Base-by-base conservation (phyloP, 2,888 invertebrate genomes). In the Drosophila differens region DNA sequence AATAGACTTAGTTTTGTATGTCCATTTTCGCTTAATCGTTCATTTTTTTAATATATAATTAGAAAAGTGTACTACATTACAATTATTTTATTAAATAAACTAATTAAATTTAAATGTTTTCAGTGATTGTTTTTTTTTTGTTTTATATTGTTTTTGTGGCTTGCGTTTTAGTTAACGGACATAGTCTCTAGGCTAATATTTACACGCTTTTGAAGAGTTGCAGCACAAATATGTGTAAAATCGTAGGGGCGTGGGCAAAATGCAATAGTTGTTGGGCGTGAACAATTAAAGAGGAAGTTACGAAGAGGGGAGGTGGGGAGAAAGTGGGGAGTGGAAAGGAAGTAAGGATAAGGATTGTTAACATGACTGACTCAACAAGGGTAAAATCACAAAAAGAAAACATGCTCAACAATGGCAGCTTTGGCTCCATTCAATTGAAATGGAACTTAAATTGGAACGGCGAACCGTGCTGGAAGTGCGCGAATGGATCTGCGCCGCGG, bases 401-500 rank as follows among this genome's bases (percentile, higher is more conserved):
- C 35, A 68, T 73, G 79, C 57, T 71, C 67, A 75, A 65, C 74
- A 75, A 82, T 79, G 80, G 79, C 75, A 71, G 54, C 41, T 63
- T 60, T 57, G 53, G n/a, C 39, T 63, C 37, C 49, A 62, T 52
- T 94, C 95, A 97, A 94, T 98, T 98, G 94, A 98, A 99, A 94
- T 99, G 98, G 95, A 99, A 99, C 94, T 98, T 98, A 94, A 99
- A 99, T 94, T 98, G 97, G 95, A 98, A 99, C 93, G 97, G 97
- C 92, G 97, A 97, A 76, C 97, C 97, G 92, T 96, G 96, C 90
- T 96, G 96, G 95, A 97, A 97, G 94, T 96, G 95, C 86, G 97
- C 96, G 94, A 97, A 98, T 91, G 97, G 97, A 93, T 95, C 96
- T 93, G 96, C 95, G 44, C 93, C 93, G 0, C 88, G 91, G 81